Evolutionary conservation across 2,113 vertebrate species (phyloP), one percentile per base, ranked within the genome.

Genomic region (Isichthys henryi): DNA sequence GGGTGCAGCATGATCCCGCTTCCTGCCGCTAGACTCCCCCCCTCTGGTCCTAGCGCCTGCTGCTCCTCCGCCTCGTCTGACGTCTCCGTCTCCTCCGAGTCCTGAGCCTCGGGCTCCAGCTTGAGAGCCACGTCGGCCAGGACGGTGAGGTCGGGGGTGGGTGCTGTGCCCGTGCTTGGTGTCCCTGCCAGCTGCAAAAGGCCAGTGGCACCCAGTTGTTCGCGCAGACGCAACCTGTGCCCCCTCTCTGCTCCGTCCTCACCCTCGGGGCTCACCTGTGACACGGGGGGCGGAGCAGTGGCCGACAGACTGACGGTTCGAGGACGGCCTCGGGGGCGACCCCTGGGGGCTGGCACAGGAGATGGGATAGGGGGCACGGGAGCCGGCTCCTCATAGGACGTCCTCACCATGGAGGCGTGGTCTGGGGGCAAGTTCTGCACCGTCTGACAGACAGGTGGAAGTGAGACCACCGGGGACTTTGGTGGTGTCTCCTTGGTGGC

Each of bases 381-480:
- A 31, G 89, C 27, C 3, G 93, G 94, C 88, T 95, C 95, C 92
- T 95, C 95, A 48, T 93, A 94, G 35, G 94, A 93, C 90, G 96
- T 94, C 90, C 96, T 96, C 90, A 98, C 97, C 94, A 98, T 93
- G 45, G 96, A 97, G 0, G 97, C 97, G 0, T 98, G 97, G 93
- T 98, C 97, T 93, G 97, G 91, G 0, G 97, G 97, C 82, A 98
- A 94, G 92, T 98, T 98, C 90, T 97, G 96, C 90, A 98, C 97
- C 3, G 97, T 97, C 92, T 96, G 95, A 90, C 96, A 97, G 49
- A 96, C 94, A 0, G 92, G 93, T 5, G 94, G 92, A 0, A 88
- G n/a, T 5, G 90, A 87, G 0, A 92, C 74, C 3, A 93, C 91
- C 89, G 1, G 92, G 92, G 56, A 95, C 94, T 92, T 94, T 95